Percentiles rank a stretch among this genome's conserved stretches.
These are phyloP conservation scores for Malacosoma neustria DNA, from an alignment of 2,888 invertebrate genomes.

Conservation along the genomic window DNA sequence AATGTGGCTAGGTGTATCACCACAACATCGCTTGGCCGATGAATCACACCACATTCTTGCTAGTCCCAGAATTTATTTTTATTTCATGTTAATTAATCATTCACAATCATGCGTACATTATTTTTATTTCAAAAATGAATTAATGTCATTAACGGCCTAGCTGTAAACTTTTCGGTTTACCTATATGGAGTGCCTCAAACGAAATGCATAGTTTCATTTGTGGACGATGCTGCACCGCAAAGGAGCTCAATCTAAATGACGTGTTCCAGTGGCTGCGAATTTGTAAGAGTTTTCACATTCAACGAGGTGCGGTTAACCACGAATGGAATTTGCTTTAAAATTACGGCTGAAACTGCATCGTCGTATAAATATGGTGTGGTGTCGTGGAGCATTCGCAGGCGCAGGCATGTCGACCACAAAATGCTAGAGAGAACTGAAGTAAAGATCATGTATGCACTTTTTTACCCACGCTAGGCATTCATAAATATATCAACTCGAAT, in stretches of 20 bases:
- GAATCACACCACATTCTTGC: neutral
- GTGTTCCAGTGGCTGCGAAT: neutral
- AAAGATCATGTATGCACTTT: too few relatives aligned
- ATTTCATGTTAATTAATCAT: neutral
- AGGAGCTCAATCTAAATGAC: neutral
- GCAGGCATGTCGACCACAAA: too few relatives aligned
- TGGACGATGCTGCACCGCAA: neutral
- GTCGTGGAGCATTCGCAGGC: neutral
- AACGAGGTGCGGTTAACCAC: neutral
- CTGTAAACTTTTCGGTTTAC: conserved; percentile 4
- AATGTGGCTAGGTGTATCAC: neutral
- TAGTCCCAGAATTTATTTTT: neutral
- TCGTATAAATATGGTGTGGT: neutral
- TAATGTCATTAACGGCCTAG: neutral
- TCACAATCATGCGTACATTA: neutral
- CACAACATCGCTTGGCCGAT: neutral
- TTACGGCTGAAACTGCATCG: neutral
- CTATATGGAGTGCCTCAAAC: conserved; percentile 2
- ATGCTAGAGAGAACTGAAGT: too few relatives aligned
- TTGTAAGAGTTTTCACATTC: neutral
- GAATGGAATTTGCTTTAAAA: neutral
- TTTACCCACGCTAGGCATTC: too few relatives aligned
- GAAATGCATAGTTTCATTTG: conserved; percentile 4
- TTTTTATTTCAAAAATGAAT: neutral
- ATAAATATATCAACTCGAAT: too few relatives aligned